A percentile compares a stretch with the other conserved stretches of the same genome.
phyloP scores from a whole-genome alignment of 1,140 invertebrate species.

The Rhizoglyphus robini region DNA sequence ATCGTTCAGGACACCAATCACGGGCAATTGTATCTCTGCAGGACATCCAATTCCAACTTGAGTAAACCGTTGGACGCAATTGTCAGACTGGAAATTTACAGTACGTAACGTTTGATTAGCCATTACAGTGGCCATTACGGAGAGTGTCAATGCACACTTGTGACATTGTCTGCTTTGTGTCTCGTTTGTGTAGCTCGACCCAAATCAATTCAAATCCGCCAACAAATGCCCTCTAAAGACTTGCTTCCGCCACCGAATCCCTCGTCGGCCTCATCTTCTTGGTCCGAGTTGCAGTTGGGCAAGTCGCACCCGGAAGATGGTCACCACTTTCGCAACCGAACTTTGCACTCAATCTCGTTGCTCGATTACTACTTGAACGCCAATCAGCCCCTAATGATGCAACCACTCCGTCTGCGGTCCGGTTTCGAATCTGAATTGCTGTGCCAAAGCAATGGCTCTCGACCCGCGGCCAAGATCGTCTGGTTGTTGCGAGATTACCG shows the following conservation, averaged over 20 bases:
- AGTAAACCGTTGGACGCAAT: background rate
- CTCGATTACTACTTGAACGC: background rate
- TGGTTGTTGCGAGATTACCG: conserved; percentile 34
- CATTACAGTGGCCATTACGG: background rate
- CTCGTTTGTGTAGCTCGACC: background rate
- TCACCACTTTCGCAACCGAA: background rate
- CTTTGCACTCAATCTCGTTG: conserved; percentile 5
- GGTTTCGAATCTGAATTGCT: conserved; percentile 66
- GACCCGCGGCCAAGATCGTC: conserved; percentile 62
- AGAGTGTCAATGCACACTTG: background rate
- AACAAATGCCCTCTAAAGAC: conserved; percentile 1
- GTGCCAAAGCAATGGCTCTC: conserved; percentile 62
- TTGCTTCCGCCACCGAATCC: background rate
- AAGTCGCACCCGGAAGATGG: background rate
- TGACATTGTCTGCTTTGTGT: background rate
- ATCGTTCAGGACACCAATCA: background rate
- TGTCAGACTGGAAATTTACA: conserved; percentile 1
- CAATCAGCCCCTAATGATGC: conserved; percentile 43
- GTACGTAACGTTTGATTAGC: background rate
- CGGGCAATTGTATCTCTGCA: conserved; percentile 5
- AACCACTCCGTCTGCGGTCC: conserved; percentile 58
- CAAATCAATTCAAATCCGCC: conserved; percentile 3
- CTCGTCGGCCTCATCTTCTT: background rate
- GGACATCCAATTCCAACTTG: conserved; percentile 1
- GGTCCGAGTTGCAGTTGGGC: background rate